Evolutionary conservation across 2,888 invertebrate genomes (phyloP).

Genomic region (Aleiodes leptofemur): DNA sequence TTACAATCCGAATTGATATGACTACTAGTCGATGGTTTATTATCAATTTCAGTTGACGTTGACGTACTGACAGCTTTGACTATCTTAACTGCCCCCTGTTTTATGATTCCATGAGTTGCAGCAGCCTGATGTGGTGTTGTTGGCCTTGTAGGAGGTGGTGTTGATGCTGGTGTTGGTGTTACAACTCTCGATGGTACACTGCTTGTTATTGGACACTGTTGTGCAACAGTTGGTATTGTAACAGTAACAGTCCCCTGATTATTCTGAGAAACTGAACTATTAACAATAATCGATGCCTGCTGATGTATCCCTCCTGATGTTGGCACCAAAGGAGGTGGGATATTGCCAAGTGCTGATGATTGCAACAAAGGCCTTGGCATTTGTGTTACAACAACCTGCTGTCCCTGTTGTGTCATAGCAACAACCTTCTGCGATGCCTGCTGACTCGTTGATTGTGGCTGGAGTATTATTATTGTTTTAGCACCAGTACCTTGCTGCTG

Average conservation of each 20-base stretch:
- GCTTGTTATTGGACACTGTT: slow-evolving; percentile 66
- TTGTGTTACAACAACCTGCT: slow-evolving; percentile 81
- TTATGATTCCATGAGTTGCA: slow-evolving; percentile 71
- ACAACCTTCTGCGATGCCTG: slow-evolving; percentile 78
- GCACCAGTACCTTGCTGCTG: slow-evolving; percentile 81
- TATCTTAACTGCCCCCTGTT: slow-evolving; percentile 57
- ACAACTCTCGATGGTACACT: slow-evolving; percentile 70
- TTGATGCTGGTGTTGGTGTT: slow-evolving; percentile 71
- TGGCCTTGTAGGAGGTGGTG: slow-evolving; percentile 75
- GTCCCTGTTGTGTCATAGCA: slow-evolving; percentile 82
- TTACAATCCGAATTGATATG: slow-evolving; percentile 60
- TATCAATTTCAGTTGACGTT: slow-evolving; percentile 64
- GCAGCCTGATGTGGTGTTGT: slow-evolving; percentile 76
- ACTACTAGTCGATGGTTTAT: slow-evolving; percentile 63
- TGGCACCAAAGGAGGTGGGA: slow-evolving; percentile 74
- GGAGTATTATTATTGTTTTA: slow-evolving; percentile 84
- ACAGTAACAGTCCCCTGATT: slow-evolving; percentile 69
- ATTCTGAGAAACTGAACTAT: slow-evolving; percentile 67
- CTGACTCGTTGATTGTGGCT: slow-evolving; percentile 77
- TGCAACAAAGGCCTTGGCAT: slow-evolving; percentile 78
- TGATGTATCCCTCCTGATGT: slow-evolving; percentile 69
- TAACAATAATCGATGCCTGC: slow-evolving; percentile 70
- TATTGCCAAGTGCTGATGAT: slow-evolving; percentile 76
- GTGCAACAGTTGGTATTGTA: slow-evolving; percentile 70
- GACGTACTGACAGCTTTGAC: slow-evolving; percentile 66